These are phyloP conservation scores for Trachurus trachurus DNA, from an alignment of 2,797 vertebrate species.

Conservation along the genomic window DNA sequence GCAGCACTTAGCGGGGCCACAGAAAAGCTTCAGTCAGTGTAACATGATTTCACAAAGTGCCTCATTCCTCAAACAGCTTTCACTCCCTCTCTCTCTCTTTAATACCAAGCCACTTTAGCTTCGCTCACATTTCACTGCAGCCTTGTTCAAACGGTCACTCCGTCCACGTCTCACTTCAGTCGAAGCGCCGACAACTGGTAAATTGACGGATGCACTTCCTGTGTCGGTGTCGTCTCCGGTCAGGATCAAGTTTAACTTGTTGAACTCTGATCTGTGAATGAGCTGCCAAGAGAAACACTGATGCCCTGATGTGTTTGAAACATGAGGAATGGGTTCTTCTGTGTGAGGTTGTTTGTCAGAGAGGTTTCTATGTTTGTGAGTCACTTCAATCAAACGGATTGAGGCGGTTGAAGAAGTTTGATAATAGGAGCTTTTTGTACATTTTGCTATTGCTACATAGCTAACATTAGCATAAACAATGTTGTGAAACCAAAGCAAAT, in stretches of 20 bases:
- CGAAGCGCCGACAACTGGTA: neutral
- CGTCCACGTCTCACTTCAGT: neutral
- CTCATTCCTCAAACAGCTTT: conserved; percentile 15
- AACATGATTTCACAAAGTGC: conserved; percentile 52
- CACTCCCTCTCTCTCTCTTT: neutral
- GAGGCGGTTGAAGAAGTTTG: too few relatives aligned
- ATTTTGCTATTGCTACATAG: too few relatives aligned
- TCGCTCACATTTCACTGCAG: conserved; percentile 12
- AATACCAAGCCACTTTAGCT: neutral
- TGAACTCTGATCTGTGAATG: neutral
- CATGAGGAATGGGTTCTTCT: too few relatives aligned
- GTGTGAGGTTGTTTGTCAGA: too few relatives aligned
- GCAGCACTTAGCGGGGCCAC: neutral
- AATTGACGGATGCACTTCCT: neutral
- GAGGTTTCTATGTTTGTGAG: too few relatives aligned
- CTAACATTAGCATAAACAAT: too few relatives aligned
- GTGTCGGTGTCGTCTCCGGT: neutral
- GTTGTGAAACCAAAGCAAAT: too few relatives aligned
- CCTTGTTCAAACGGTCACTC: neutral
- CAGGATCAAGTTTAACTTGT: neutral
- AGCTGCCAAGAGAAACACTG: neutral
- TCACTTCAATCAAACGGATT: too few relatives aligned
- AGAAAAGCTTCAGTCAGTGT: conserved; percentile 11
- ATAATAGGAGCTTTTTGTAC: too few relatives aligned
- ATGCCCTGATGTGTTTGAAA: too few relatives aligned